phyloP scores from a whole-genome alignment of 2,113 vertebrate species.

The Chrysochloris asiatica region DNA sequence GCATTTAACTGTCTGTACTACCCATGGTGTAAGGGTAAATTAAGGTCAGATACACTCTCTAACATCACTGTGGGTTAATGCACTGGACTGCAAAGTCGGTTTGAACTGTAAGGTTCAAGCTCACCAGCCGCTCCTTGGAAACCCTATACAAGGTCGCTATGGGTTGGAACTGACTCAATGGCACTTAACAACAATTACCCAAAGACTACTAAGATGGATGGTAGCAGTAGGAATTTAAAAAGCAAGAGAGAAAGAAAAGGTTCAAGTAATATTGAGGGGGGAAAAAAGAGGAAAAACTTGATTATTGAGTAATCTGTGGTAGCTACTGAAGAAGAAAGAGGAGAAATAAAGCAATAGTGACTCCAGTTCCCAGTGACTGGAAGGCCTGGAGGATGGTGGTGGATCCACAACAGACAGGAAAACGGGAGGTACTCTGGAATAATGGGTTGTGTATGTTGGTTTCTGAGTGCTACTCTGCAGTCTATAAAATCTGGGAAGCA shows the following conservation, averaged over 20 bases:
- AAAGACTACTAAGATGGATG: background rate
- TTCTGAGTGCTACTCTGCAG: background rate
- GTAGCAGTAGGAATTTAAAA: background rate
- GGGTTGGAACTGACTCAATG: no score
- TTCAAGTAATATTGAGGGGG: background rate
- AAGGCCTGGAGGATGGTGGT: background rate
- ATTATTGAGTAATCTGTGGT: background rate
- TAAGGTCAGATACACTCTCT: no score
- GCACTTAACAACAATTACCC: no score
- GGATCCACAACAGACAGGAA: background rate
- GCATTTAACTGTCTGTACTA: background rate
- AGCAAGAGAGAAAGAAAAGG: background rate
- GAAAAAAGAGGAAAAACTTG: background rate
- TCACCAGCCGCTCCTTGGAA: no score
- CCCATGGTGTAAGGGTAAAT: no score
- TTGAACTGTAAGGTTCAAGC: no score
- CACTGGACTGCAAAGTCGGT: no score
- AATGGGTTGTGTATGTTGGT: background rate
- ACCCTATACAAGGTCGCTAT: no score
- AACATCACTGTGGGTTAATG: no score
- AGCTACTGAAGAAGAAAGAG: background rate
- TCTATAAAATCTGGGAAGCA: background rate
- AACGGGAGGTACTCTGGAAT: background rate
- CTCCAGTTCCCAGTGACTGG: background rate
- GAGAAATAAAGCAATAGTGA: background rate